Evolutionary conservation across 2,888 invertebrate species (phyloP), one percentile per base, ranked within the genome.

Genomic region (Pristionchus arcanus): DNA sequence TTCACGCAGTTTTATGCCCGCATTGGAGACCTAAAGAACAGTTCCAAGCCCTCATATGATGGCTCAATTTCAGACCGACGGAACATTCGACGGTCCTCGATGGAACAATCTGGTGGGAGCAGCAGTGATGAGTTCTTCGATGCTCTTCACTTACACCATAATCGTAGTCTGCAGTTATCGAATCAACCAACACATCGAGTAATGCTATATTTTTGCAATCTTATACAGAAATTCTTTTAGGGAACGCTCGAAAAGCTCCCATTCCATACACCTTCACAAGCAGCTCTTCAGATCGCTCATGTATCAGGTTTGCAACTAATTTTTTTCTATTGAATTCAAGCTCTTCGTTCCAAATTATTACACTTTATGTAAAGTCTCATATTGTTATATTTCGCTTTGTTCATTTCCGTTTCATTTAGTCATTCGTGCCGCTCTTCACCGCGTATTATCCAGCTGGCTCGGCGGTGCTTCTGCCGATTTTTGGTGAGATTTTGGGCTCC

Each of bases 261-360:
- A 81, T 7, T 49, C 81, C 9, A 81, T 81, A 9, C 81, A 49
- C 5, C 25, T 81, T 4, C 81, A 81, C 37, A 81, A 81, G 42
- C 81, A 81, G 49, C 49, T 81, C 3, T 81, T 81, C 49, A 9
- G 49, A n/a, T 42, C 81, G 25, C 81, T 81, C n/a, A 42, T 81
- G 1, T 49, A 49, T 49, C 81, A 81, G 49, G 81, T 81, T 28
- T 66, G 42, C 11, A 66, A n/a, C 11, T 34, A 3, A 66, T 66
- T 3, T 5, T 66, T n/a, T 21, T 11, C 21, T n/a, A 42, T 42
- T n/a, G n/a, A 9, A 42, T 42, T 42, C 42, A 42, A 42, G 42
- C 42, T 42, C 42, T 42, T 42, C 42, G 42, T 42, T 42, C 42
- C 42, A 42, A 42, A 42, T 42, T 42, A 42, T 42, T 9, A 42